These are phyloP conservation scores for Heterotilapia buettikoferi DNA, from an alignment of 2,113 vertebrate genomes.

Conservation along the genomic window DNA sequence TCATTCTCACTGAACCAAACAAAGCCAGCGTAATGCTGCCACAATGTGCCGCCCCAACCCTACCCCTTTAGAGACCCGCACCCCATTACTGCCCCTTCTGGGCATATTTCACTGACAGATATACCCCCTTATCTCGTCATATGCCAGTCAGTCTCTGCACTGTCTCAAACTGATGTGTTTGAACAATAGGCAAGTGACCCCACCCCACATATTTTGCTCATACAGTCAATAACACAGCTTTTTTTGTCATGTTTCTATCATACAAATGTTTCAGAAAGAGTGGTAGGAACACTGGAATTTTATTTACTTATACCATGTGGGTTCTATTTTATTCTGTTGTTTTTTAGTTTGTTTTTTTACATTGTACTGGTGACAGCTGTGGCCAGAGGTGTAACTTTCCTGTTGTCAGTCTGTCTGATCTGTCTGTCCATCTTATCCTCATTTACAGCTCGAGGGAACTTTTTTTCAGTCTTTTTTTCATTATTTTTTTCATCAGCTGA, in stretches of 20 bases:
- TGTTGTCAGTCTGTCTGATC: neutral
- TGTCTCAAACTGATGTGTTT: slow-evolving; percentile 50
- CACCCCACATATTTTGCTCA: neutral
- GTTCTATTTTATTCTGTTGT: neutral
- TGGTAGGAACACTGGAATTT: neutral
- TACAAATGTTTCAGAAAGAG: too few species aligned
- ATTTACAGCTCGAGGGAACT: neutral
- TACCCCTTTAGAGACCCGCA: neutral
- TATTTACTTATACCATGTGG: neutral
- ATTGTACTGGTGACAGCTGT: neutral
- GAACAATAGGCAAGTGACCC: neutral
- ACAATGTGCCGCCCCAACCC: neutral
- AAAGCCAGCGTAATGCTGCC: neutral
- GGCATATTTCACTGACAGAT: neutral
- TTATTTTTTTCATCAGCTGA: neutral
- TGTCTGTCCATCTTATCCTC: neutral
- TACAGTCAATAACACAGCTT: neutral
- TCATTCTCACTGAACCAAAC: neutral
- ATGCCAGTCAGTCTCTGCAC: slow-evolving; percentile 10
- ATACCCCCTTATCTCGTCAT: slow-evolving; percentile 30
- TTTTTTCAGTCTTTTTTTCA: neutral
- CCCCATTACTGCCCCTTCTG: neutral
- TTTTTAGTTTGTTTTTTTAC: neutral
- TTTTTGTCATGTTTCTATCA: neutral
- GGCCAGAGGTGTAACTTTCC: neutral